Evolutionary conservation across 2,888 invertebrate genomes (phyloP), one percentile per base, ranked within the genome.

Genomic region (Nudaria mundana): DNA sequence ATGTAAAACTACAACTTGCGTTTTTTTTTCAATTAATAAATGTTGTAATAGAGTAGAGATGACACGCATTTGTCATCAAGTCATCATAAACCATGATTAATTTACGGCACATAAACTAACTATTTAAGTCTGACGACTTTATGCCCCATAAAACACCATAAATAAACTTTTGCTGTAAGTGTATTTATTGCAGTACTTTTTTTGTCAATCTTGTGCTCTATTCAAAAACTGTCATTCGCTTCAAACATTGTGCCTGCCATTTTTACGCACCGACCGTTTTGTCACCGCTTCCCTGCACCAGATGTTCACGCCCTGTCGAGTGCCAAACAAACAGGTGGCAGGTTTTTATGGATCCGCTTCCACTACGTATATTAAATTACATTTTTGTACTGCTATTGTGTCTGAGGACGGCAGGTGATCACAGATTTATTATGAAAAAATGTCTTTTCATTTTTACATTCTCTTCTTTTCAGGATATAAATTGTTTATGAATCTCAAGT

Each of bases 271-370:
- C 22, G 26, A 35, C 24, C 45, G 26, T 39, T 46, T 45, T 44
- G 42, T 48, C 37, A 44, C 40, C 41, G 51, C 52, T 46, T 50
- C 44, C 40, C 37, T 47, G 50, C 14, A 35, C 50, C 46, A 51
- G 48, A 54, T 60, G 56, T 57, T 55, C 52, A 44, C 48, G 45
- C 54, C 58, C 52, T 56, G 63, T 59, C 61, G 49, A 59, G 51
- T 58, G 52, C 52, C 45, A 39, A 54, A 48, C 44, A 36, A 48
- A 55, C 75, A 72, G 71, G 68, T 72, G 68, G 37, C 36, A 25
- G 38, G 28, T 53, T 52, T 65, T 56, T 59, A 49, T 52, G 51
- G 53, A 48, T 55, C 52, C 55, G 48, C 62, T 64, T 63, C 59
- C 70, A 69, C 52, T 43, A 32, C 20, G 30, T 44, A 46, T 56